Evolutionary conservation across 64 coral and sea anemone species (phyloP).

Genomic region (Dendronephthya gigantea): DNA sequence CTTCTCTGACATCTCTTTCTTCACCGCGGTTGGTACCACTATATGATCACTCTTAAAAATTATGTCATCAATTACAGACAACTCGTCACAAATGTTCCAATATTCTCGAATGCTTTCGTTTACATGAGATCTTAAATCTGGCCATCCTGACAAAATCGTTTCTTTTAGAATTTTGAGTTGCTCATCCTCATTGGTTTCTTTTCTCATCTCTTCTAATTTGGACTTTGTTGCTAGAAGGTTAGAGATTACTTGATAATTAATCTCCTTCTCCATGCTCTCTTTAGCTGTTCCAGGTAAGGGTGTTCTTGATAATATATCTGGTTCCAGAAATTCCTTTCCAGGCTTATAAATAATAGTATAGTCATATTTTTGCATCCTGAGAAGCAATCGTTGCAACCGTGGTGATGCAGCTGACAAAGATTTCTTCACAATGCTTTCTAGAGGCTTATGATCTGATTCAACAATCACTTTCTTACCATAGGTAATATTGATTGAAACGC

Average conservation of each 20-base stretch:
- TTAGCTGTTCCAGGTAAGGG: neutral
- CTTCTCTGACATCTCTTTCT: neutral
- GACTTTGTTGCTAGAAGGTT: neutral
- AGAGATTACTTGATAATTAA: neutral
- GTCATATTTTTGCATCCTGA: constrained; percentile 1
- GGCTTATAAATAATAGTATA: constrained; percentile 7
- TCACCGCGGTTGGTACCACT: neutral
- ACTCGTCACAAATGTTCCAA: neutral
- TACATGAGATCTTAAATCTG: neutral
- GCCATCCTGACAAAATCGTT: neutral
- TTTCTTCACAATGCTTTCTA: constrained; percentile 3
- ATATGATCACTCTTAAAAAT: neutral
- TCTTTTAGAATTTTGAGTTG: neutral
- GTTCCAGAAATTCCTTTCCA: neutral
- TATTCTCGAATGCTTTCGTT: neutral
- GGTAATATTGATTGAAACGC: neutral
- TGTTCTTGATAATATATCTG: constrained; percentile 35
- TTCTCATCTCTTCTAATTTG: neutral
- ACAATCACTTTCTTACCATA: neutral
- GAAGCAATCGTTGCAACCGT: neutral
- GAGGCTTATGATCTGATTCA: neutral
- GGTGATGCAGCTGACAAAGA: neutral
- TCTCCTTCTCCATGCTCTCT: constrained; percentile 17
- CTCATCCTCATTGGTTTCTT: neutral
- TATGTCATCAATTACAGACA: neutral